Conservation (phyloP, 2,113 vertebrate species). For the Okapia johnstoni region DNA sequence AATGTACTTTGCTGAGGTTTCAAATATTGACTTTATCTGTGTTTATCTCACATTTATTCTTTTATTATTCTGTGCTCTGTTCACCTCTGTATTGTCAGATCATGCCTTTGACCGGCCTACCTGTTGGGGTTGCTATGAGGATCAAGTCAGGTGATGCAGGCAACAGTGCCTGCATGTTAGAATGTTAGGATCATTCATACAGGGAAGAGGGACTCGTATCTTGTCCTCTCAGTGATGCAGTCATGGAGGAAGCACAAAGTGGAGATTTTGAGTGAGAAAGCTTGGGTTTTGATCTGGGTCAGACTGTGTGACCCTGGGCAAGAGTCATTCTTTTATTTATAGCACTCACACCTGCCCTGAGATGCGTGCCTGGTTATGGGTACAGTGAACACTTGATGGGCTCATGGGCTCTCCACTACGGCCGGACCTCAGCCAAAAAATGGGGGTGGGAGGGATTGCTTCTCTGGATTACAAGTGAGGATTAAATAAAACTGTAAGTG, state of each 20-base stretch:
- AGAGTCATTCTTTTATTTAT: neutral
- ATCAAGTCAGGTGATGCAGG: neutral
- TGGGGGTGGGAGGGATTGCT: neutral
- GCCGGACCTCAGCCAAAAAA: neutral
- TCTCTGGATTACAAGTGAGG: neutral
- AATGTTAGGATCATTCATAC: neutral
- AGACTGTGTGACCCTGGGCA: neutral
- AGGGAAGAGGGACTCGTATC: neutral
- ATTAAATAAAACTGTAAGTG: neutral
- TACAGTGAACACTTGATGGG: neutral
- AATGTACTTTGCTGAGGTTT: slow-evolving; percentile 10
- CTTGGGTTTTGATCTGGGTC: neutral
- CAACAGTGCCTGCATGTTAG: neutral
- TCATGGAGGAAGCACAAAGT: neutral
- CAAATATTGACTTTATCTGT: slow-evolving; percentile 57
- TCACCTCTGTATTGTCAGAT: neutral
- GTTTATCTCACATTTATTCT: slow-evolving; percentile 8
- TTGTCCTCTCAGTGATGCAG: neutral
- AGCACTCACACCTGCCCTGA: neutral
- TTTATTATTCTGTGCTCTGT: neutral
- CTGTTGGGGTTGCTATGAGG: neutral
- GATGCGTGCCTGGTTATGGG: neutral
- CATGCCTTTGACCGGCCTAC: neutral
- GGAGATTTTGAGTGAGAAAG: neutral
- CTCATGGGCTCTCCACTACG: neutral